Percentiles rank a stretch among this genome's conserved stretches.
Conservation (phyloP, 2,888 invertebrate species). For the Drosophila fungiperda region DNA sequence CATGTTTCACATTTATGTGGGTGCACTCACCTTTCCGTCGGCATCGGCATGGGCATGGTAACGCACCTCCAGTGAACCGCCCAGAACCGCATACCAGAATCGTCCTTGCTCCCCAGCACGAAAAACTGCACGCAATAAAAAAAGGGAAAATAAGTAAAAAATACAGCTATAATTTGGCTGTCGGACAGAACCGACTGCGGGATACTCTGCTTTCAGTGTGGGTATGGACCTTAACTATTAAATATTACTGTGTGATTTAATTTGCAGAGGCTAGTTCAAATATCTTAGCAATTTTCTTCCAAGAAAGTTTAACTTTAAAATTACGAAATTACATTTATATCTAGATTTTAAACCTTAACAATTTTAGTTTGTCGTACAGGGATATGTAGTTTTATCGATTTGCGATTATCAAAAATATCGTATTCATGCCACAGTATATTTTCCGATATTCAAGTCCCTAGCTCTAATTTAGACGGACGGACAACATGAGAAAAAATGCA, state of each 20-base stretch:
- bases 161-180: neutral
- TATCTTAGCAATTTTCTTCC: neutral
- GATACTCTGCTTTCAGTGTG: neutral
- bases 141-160: conserved; percentile 5
- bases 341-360: neutral
- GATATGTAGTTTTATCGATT: neutral
- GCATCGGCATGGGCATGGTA: conserved; percentile 86
- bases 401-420: neutral
- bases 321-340: neutral
- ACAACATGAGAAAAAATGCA: neutral
- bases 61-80: conserved; percentile 90
- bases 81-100: conserved; percentile 92
- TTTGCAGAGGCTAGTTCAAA: neutral
- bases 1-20: conserved; percentile 31
- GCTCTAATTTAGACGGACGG: neutral
- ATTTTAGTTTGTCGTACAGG: neutral
- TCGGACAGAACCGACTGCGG: neutral
- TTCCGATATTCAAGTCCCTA: neutral
- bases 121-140: conserved; percentile 87
- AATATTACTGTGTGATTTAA: neutral
- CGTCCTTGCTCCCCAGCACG: conserved; percentile 91
- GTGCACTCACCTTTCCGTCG: conserved; percentile 87
- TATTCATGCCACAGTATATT: neutral
- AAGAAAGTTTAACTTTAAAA: neutral
- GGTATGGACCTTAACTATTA: neutral